phyloP scores from a whole-genome alignment of 2,797 vertebrate species.

The Pterois miles region DNA sequence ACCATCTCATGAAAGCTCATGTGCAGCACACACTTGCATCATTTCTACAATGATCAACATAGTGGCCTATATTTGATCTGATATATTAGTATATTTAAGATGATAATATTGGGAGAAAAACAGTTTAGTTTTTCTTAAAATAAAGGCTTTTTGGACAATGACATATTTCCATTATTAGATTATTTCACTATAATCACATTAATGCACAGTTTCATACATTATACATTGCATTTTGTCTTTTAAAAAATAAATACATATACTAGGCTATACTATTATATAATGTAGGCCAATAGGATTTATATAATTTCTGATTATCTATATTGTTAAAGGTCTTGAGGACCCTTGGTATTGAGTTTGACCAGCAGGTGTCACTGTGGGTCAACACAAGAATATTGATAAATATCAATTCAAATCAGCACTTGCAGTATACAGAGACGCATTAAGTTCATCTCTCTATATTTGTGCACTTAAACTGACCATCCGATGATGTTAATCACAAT shows the following conservation, averaged over 20 bases:
- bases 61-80: neutral
- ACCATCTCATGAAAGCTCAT: constrained; percentile 31
- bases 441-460: neutral
- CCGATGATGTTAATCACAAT: neutral
- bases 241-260: neutral
- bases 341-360: neutral
- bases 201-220: neutral
- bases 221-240: neutral
- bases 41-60: neutral
- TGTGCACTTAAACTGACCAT: neutral
- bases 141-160: neutral
- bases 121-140: neutral
- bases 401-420: neutral
- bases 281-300: neutral
- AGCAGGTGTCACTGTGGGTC: constrained; percentile 18
- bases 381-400: neutral
- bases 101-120: neutral
- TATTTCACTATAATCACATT: too few species aligned
- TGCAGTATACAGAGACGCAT: neutral
- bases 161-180: neutral
- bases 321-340: neutral
- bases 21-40: neutral
- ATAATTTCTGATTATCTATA: neutral
- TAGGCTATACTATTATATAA: neutral
- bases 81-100: neutral